Evolutionary conservation across 1,140 invertebrate species (phyloP), one percentile per base, ranked within the genome.

Genomic region (Heliothis virescens): DNA sequence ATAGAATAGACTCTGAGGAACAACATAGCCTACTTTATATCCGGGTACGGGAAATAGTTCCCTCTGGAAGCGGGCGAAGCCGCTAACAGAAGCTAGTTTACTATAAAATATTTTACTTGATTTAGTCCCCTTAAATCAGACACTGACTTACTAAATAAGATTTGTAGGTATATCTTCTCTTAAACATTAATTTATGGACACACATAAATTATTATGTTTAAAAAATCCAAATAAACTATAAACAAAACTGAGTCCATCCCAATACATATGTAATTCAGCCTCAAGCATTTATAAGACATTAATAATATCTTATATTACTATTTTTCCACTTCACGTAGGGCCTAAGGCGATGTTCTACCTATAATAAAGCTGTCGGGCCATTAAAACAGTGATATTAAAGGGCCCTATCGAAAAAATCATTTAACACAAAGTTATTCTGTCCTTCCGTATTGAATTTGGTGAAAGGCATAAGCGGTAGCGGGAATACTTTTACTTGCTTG

Each of bases 381-480:
- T 72, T 72, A 72, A 55, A 55, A 5, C 47, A 69, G 41, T 18
- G 62, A 21, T 50, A 59, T 60, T 21, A 75, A 82, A 82, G 81
- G 81, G 76, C 72, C 75, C 53, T 62, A 72, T 76, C 59, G 59
- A 82, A 84, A 84, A 79, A 67, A 73, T 84, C 59, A 76, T 76
- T 76, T 65, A 53, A 76, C 59, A 52, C 47, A 47, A 65, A 76
- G 29, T 71, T 57, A 65, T 75, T 75, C 48, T 65, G 60, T 76
- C 53, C 69, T 77, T 82, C 72, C 72, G 55, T 76, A 77, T 82
- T 80, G 57, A 76, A 73, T 29, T 67, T 59, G 67, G 78, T 72
- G 53, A 55, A 76, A 65, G 16, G 41, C 13, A 76, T 76, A 57
- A 71, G 79, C 11, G 34, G 12, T 52, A 50, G 72, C 55, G 72